Conservation (phyloP, 2,113 vertebrate species). For the Ivindomyrus marchei region DNA sequence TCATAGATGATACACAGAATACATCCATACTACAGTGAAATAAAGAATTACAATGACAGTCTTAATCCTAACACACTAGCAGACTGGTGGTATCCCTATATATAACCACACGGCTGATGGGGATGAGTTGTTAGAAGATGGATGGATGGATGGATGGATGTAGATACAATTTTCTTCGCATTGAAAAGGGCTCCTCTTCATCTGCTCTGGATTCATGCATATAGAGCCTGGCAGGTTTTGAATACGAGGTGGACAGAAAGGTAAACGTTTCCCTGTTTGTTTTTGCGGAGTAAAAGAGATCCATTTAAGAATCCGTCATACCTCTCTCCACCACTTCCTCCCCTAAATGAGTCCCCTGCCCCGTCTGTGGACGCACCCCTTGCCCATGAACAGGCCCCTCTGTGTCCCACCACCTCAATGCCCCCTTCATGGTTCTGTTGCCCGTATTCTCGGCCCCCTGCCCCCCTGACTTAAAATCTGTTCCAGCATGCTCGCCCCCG, state of each 20-base stretch:
- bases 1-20: neutral
- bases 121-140: neutral
- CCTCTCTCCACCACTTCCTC: neutral
- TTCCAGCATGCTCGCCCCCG: neutral
- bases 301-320: neutral
- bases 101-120: neutral
- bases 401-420: neutral
- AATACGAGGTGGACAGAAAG: constrained; percentile 4
- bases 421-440: neutral
- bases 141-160: neutral
- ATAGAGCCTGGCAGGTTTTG: neutral
- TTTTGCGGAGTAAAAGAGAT: neutral
- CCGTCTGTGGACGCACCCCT: neutral
- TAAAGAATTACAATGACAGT: neutral
- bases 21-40: neutral
- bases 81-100: neutral
- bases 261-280: neutral
- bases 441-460: neutral
- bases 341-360: constrained; percentile 2
- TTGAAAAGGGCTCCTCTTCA: neutral
- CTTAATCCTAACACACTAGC: neutral
- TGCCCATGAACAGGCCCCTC: neutral
- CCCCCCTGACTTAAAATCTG: neutral
- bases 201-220: neutral
- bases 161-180: neutral